Base-by-base conservation (phyloP, 1,140 invertebrate species). In the Trichomalopsis sarcophagae region DNA sequence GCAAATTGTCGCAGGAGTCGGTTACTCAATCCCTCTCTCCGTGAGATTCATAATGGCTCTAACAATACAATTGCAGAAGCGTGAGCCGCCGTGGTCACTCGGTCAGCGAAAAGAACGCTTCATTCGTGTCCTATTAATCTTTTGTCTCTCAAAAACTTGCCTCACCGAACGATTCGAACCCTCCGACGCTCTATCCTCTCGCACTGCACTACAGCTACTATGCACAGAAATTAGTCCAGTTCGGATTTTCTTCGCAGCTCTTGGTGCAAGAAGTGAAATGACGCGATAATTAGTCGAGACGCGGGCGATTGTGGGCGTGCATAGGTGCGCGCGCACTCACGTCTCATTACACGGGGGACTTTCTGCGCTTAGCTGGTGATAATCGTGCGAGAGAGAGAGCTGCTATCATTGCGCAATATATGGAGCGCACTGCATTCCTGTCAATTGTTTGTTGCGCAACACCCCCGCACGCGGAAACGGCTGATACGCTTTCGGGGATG, bases 381-480 rank as follows among this genome's bases (percentile, higher is more conserved):
- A 21, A 27, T 27, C 27, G 27, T 1, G 27, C 27, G 27, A 27
- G 27, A 27, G 27, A 27, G 27, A 27, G 27, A 27, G 27, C 27
- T 27, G 13, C 69, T n/a, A 14, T 76, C 11, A 14, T 76, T 83
- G 44, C 27, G 81, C 36, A 83, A 83, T 55, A 21, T 44, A 44
- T 82, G 17, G 44, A 36, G 7, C 30, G 21, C 55, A 13, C 30
- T n/a, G 69, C 69, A 81, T 82, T 82, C 23, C 27, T 75, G 44
- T 23, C 81, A 82, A 82, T 82, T 82, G 71, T 82, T 75, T 23
- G n/a, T 81, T 81, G 40, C 80, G 69, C 44, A 81, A 81, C 11
- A 7, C 33, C 33, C 33, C 5, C n/a, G 69, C 21, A 30, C 69
- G 69, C 0, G 2, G 11, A 11, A 7, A 17, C 69, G n/a, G 6